Evolutionary conservation across 2,113 vertebrate genomes (phyloP).

Genomic region (Hydrochoerus hydrochaeris): DNA sequence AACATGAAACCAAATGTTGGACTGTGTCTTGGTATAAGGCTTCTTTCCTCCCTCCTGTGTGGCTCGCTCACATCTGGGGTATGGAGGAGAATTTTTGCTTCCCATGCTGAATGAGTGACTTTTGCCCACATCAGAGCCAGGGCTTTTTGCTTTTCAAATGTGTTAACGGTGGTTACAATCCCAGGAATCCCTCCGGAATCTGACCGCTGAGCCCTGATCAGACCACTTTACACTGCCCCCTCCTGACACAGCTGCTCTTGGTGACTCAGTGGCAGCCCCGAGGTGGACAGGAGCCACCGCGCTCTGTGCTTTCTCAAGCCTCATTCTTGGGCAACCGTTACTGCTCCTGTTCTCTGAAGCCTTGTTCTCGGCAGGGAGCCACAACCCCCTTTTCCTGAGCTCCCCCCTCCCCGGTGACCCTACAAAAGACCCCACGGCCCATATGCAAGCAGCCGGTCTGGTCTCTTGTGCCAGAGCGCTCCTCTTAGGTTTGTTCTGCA

Average conservation of each 20-base stretch:
- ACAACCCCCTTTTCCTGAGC: background rate
- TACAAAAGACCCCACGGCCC: background rate
- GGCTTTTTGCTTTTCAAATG: background rate
- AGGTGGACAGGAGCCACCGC: background rate
- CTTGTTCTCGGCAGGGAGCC: background rate
- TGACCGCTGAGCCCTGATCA: background rate
- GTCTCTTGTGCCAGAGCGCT: background rate
- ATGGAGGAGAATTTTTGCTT: background rate
- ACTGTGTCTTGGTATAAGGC: background rate
- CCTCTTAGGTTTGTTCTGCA: background rate
- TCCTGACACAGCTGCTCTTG: background rate
- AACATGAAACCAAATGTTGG: background rate
- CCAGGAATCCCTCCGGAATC: background rate
- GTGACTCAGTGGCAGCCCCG: background rate
- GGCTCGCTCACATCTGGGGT: background rate
- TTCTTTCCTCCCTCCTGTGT: background rate
- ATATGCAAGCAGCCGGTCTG: background rate
- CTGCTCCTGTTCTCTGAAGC: background rate
- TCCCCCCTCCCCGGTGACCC: background rate
- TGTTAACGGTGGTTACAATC: background rate
- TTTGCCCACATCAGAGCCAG: background rate
- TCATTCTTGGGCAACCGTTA: background rate
- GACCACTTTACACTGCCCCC: background rate
- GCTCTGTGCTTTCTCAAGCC: background rate
- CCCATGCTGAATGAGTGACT: background rate